Percentiles rank a stretch among this genome's conserved stretches.
Evolutionary conservation across 2,113 vertebrate species (phyloP).

Genomic region (Rhea pennata): DNA sequence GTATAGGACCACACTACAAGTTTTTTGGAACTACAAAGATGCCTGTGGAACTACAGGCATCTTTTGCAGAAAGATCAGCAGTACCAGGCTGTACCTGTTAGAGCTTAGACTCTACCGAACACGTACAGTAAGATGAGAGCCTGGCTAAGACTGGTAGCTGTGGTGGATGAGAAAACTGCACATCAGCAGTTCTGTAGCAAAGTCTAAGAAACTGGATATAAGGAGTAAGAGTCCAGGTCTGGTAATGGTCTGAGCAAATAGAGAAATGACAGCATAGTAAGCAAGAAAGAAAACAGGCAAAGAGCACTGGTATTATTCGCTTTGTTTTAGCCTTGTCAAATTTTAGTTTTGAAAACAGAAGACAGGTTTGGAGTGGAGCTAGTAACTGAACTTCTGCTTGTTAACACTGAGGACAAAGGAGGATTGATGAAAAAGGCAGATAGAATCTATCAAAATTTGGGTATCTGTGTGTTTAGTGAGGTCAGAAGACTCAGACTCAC

Average conservation of each 20-base stretch:
- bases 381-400: background rate
- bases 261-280: background rate
- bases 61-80: background rate
- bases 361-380: background rate
- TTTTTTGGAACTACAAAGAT: background rate
- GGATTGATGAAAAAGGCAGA: background rate
- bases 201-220: background rate
- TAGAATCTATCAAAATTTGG: background rate
- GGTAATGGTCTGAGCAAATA: background rate
- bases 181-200: background rate
- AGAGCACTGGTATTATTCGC: background rate
- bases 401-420: background rate
- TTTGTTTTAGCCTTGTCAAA: rapidly evolving
- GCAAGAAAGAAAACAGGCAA: background rate
- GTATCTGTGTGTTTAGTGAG: background rate
- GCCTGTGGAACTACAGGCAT: background rate
- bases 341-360: background rate
- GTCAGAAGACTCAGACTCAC: background rate
- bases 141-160: background rate
- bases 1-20: background rate
- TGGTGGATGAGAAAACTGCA: background rate
- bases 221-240: background rate
- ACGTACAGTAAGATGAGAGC: background rate
- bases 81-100: background rate
- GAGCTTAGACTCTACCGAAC: background rate